Conservation (phyloP, 2,797 vertebrate species). For the Naso thynnoides region DNA sequence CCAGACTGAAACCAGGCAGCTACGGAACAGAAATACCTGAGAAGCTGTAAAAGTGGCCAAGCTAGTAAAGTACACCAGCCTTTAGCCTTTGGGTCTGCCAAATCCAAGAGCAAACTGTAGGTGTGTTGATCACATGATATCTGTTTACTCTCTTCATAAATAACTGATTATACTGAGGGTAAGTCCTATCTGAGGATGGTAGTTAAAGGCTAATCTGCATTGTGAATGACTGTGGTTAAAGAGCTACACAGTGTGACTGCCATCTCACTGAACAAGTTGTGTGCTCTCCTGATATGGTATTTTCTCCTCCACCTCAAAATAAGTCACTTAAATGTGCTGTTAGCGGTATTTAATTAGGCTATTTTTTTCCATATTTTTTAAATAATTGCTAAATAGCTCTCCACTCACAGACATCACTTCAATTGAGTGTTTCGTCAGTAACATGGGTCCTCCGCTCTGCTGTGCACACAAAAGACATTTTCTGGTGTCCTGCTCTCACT, state of each 20-base stretch:
- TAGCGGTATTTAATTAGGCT: too few relatives aligned
- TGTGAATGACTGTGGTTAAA: slow-evolving; percentile 65
- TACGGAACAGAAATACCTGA: not conserved
- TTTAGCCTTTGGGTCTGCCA: slow-evolving; percentile 14
- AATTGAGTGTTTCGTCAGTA: too few relatives aligned
- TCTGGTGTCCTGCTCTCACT: too few relatives aligned
- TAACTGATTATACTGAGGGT: slow-evolving; percentile 59
- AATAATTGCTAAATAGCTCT: too few relatives aligned
- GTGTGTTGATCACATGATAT: slow-evolving; percentile 53
- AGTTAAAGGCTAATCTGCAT: slow-evolving; percentile 73
- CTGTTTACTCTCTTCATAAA: slow-evolving; percentile 73
- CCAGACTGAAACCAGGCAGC: not conserved
- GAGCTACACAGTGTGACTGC: slow-evolving; percentile 15
- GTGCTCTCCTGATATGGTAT: slow-evolving; percentile 6
- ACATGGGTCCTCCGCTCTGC: too few relatives aligned
- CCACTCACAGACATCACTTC: too few relatives aligned
- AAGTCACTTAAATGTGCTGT: slow-evolving; percentile 26
- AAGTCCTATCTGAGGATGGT: slow-evolving; percentile 43
- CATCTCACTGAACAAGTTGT: not conserved
- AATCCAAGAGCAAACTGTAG: slow-evolving; percentile 28
- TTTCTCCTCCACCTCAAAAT: slow-evolving; percentile 16
- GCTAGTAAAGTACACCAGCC: not conserved
- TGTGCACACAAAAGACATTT: too few relatives aligned
- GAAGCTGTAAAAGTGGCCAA: not conserved
- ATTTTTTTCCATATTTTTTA: too few relatives aligned